A percentile compares a stretch with the other conserved stretches of the same genome.
Conservation (phyloP, 1,140 invertebrate genomes). For the Eumaeus atala region DNA sequence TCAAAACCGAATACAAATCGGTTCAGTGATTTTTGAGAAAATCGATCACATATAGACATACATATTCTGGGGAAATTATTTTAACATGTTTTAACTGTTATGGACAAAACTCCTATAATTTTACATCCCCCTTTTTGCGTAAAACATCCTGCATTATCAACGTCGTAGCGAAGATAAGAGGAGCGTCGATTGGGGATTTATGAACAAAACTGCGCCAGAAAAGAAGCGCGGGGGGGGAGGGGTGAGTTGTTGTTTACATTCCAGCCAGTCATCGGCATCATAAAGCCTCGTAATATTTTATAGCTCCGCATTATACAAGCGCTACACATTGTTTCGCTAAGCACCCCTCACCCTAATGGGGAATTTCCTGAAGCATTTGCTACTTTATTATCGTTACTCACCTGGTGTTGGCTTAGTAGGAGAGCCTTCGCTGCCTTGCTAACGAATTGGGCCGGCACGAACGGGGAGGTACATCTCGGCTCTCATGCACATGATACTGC, state of each 20-base stretch:
- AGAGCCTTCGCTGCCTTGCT: no score
- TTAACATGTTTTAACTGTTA: no score
- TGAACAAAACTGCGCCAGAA: background rate
- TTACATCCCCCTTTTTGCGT: no score
- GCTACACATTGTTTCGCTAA: background rate
- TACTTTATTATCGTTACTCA: no score
- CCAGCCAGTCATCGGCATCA: slow-evolving; percentile 4
- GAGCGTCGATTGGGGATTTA: background rate
- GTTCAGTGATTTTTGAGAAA: no score
- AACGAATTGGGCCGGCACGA: no score
- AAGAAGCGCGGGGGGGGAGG: no score
- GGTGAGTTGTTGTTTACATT: background rate
- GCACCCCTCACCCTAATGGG: slow-evolving; percentile 1
- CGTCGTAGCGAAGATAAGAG: background rate
- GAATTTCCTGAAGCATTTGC: background rate
- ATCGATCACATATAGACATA: no score
- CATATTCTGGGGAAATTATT: no score
- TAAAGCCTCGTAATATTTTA: slow-evolving; percentile 14
- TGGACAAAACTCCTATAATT: no score
- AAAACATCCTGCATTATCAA: no score
- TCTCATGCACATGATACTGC: background rate
- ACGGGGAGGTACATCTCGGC: background rate
- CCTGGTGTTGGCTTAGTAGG: background rate
- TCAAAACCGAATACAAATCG: no score
- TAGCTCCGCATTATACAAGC: background rate